Conservation (phyloP, 2,797 vertebrate species). For the Halcyon leucocephala region DNA sequence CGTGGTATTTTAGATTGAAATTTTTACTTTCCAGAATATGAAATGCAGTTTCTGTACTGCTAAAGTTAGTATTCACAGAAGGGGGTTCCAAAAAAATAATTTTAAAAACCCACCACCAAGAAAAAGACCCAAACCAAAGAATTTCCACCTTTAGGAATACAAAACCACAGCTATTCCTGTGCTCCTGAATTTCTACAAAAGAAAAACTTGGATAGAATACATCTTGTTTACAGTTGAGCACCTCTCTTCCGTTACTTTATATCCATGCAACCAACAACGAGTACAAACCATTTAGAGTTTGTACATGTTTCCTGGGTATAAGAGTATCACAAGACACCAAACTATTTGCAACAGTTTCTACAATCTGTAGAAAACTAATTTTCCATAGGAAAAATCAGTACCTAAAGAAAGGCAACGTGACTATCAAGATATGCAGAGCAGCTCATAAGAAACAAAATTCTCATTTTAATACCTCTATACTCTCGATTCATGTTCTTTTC, state of each 20-base stretch:
- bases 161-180: neutral
- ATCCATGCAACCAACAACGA: neutral
- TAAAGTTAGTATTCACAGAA: neutral
- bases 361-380: neutral
- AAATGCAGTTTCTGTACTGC: neutral
- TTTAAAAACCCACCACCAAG: neutral
- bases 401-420: neutral
- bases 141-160: neutral
- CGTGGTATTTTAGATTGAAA: neutral
- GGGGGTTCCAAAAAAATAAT: rapidly evolving
- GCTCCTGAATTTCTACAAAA: neutral
- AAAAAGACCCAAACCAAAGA: neutral
- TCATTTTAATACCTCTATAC: neutral
- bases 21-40: neutral
- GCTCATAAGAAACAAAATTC: neutral
- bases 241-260: neutral
- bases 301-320: neutral
- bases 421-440: neutral
- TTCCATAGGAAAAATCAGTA: neutral
- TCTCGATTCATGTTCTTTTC: neutral
- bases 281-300: neutral
- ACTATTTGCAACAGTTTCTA: neutral
- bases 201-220: neutral
- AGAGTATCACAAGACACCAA: neutral
- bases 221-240: neutral